Percentiles rank a stretch among this genome's conserved stretches.
phyloP scores from a whole-genome alignment of 1,140 invertebrate genomes.

The Ylistrum balloti region DNA sequence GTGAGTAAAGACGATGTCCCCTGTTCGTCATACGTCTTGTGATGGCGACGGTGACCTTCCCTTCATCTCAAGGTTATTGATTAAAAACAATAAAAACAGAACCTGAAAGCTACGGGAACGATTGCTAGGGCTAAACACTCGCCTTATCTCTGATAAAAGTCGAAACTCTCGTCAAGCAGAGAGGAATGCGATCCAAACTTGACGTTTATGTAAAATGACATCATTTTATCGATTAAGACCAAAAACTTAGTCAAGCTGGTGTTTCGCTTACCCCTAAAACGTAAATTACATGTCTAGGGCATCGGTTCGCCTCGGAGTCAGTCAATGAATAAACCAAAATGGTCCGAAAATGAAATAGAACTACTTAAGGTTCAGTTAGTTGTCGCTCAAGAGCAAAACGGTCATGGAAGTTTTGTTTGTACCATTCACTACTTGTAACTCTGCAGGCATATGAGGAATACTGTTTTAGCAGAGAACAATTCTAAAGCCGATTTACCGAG shows the following conservation, averaged over 20 bases:
- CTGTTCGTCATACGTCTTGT: background rate
- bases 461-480: too few species aligned
- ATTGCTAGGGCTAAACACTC: background rate
- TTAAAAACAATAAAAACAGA: background rate
- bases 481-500: too few species aligned
- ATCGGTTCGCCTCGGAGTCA: background rate
- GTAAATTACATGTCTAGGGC: background rate
- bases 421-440: too few species aligned
- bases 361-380: too few species aligned
- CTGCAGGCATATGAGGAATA: too few species aligned
- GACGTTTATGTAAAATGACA: conserved; percentile 35
- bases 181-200: conserved; percentile 1
- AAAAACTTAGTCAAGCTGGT: conserved; percentile 1
- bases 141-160: conserved; percentile 8
- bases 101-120: background rate
- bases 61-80: conserved; percentile 38
- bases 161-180: background rate
- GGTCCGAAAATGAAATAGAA: too few species aligned
- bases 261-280: background rate
- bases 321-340: too few species aligned
- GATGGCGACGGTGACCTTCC: background rate
- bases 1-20: background rate
- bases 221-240: conserved; percentile 10
- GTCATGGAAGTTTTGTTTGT: too few species aligned
- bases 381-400: too few species aligned